Base-by-base conservation (phyloP, 2,113 vertebrate genomes). In the Pogonocichla stellata region DNA sequence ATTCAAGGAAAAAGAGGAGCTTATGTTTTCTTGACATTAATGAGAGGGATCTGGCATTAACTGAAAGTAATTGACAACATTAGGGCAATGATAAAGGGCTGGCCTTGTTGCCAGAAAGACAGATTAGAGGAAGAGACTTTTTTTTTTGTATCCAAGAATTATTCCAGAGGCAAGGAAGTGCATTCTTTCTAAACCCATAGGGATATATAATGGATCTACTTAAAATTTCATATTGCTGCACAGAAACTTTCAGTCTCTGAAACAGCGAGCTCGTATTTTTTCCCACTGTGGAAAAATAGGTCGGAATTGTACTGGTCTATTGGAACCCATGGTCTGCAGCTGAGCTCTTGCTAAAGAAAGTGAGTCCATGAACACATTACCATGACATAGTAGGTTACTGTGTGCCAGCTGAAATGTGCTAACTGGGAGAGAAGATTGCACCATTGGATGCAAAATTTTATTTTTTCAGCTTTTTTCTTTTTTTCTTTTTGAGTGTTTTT, bases 1-100 rank as follows among this genome's bases (percentile, higher is more conserved):
- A 78, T 86, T 89, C 36, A 57, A 40, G 65, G 58, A 33, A 64
- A 90, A 87, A 84, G 69, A 85, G 34, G 28, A 86, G 73, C 73
- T 95, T 92, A 85, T 91, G 64, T 84, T 95, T 96, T 94, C 77
- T 80, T 80, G 95, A 90, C 66, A 23, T 93, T 92, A 96, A 92
- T 93, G 86, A 96, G 93, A 87, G 65, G 67, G 48, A 96, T 79
- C 70, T 96, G 88, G 86, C 70, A 86, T 92, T 91, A 95, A 82
- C 53, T 83, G 88, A 75, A 96, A 93, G 80, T 91, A 96, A 90
- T 95, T 93, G 92, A 95, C 88, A 93, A 65, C 73, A 87, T 85
- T 95, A 93, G 40, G 56, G 72, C 88, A 92, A 75, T 92, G 77
- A 89, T 80, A 91, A 91, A 87, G 56, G 56, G 36, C 73, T 86